phyloP scores from a whole-genome alignment of 1,140 invertebrate genomes.

The Drosophila triauraria region DNA sequence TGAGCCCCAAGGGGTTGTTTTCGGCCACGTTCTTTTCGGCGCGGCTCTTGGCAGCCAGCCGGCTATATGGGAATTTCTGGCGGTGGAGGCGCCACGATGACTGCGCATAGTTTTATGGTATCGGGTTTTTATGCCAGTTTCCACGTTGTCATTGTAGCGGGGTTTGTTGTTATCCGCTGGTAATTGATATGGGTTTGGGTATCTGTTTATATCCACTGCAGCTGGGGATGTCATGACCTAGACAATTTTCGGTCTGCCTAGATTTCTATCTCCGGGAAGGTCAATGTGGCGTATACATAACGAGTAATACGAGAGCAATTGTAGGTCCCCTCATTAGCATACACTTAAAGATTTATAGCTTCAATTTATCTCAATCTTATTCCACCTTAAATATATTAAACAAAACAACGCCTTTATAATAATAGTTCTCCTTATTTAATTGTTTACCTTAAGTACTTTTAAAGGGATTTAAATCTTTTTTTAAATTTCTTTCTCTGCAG shows the following conservation, averaged over 20 bases:
- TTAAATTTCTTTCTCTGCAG: not conserved
- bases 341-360: not conserved
- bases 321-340: conserved; percentile 35
- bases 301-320: conserved; percentile 19
- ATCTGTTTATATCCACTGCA: conserved; percentile 47
- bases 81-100: conserved; percentile 68
- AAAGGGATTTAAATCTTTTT: too few relatives aligned
- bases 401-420: too few relatives aligned
- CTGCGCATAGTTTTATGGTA: conserved; percentile 79
- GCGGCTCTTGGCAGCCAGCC: conserved; percentile 25
- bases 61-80: conserved; percentile 43
- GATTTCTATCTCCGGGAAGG: conserved; percentile 56
- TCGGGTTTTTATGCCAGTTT: conserved; percentile 39
- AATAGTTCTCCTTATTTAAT: too few relatives aligned
- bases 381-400: not conserved
- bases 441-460: too few relatives aligned
- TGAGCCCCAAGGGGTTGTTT: conserved; percentile 73
- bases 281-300: conserved; percentile 48
- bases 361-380: too few relatives aligned
- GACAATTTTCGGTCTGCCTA: conserved; percentile 58
- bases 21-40: conserved; percentile 32
- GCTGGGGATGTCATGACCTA: conserved; percentile 68
- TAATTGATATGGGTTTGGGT: conserved; percentile 53
- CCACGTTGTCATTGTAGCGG: conserved; percentile 45
- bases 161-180: conserved; percentile 7